A percentile compares a stretch with the other conserved stretches of the same genome.
Evolutionary conservation across 1,140 invertebrate species (phyloP).

Genomic region (Aphidius gifuensis): DNA sequence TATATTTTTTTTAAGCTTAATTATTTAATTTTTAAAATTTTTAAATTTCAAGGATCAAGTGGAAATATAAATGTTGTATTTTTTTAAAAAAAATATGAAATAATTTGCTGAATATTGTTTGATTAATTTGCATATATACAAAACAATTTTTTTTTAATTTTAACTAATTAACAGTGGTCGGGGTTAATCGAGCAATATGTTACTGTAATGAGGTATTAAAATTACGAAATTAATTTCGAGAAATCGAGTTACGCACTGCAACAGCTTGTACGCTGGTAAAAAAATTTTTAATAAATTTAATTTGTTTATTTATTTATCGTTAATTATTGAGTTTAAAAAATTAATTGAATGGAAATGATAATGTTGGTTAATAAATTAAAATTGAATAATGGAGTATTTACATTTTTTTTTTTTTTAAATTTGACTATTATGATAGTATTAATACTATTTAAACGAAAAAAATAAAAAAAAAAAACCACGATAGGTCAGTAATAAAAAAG

Average conservation of each 20-base stretch:
- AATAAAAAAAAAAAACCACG: too few species aligned
- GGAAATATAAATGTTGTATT: too few species aligned
- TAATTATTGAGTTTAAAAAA: too few species aligned
- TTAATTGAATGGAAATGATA: too few species aligned
- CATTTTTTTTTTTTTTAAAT: neutral
- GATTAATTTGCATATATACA: neutral
- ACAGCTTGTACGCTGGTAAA: neutral
- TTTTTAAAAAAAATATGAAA: too few species aligned
- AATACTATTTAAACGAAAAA: neutral
- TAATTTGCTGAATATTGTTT: neutral
- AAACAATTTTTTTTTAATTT: slow-evolving; percentile 21
- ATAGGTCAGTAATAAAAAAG: too few species aligned
- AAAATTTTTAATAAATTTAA: neutral
- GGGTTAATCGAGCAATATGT: slow-evolving; percentile 41
- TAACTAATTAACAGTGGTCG: slow-evolving; percentile 38
- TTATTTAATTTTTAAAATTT: too few species aligned
- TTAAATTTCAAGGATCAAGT: too few species aligned
- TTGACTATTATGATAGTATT: too few species aligned
- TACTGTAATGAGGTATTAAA: slow-evolving; percentile 41
- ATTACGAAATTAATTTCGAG: slow-evolving; percentile 37
- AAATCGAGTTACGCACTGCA: slow-evolving; percentile 5
- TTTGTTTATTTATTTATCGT: neutral
- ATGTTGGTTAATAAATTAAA: too few species aligned
- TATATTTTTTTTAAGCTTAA: too few species aligned
- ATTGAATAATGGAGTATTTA: neutral